These are phyloP conservation scores for Amblyopsis rosae DNA, from an alignment of 2,113 vertebrate species.

Conservation along the genomic window DNA sequence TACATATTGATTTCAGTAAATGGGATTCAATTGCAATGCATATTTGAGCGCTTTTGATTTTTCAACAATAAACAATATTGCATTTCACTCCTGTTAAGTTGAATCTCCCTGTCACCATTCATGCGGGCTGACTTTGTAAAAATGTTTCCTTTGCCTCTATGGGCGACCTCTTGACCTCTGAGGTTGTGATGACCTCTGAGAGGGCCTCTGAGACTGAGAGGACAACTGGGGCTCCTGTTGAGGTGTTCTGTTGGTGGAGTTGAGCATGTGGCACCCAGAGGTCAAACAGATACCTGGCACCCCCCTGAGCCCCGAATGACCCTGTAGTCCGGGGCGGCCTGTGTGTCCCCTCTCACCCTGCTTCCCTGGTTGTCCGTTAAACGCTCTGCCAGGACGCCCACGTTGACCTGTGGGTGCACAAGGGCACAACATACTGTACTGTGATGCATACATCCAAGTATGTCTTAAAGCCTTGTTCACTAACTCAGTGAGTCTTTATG, in stretches of 20 bases:
- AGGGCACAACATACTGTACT: neutral
- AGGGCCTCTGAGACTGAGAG: constrained; percentile 2
- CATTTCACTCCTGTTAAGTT: constrained; percentile 27
- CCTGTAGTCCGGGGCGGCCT: constrained; percentile 73
- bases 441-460: too few relatives aligned
- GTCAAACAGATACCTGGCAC: constrained; percentile 77
- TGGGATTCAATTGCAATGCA: constrained; percentile 33
- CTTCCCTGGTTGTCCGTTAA: constrained; percentile 76
- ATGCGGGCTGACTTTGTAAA: neutral
- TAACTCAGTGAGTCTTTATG: too few relatives aligned
- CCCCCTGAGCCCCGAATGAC: constrained; percentile 73
- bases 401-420: constrained; percentile 67
- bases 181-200: constrained; percentile 15
- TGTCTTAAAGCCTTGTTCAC: too few relatives aligned
- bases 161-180: constrained; percentile 62
- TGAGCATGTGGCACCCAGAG: constrained; percentile 69
- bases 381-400: constrained; percentile 71
- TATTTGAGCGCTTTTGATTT: constrained; percentile 55
- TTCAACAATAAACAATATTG: constrained; percentile 17
- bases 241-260: constrained; percentile 38
- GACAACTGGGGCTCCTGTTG: constrained; percentile 33
- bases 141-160: constrained; percentile 37
- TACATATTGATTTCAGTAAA: constrained; percentile 13
- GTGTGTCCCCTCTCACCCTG: constrained; percentile 74
- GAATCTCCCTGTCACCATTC: constrained; percentile 15